Conservation (phyloP, 2,888 invertebrate species). For the Stenodera caucasica region DNA sequence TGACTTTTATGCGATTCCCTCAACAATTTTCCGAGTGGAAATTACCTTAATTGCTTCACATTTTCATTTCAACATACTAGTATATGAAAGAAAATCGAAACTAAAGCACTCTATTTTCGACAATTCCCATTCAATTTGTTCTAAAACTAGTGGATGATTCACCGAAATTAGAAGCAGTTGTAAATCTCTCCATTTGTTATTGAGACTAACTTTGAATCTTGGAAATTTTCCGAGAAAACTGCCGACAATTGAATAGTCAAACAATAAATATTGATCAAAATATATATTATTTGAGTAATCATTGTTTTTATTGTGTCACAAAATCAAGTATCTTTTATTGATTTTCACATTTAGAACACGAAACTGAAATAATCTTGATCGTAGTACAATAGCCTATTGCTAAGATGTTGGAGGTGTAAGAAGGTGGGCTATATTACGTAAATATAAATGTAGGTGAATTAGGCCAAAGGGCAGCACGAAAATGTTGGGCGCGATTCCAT, state of each 20-base stretch:
- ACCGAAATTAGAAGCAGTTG: neutral
- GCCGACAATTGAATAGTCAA: too few relatives aligned
- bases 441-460: too few relatives aligned
- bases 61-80: neutral
- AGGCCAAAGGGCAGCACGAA: constrained; percentile 30
- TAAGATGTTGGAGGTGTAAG: constrained; percentile 13
- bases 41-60: neutral
- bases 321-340: constrained; percentile 1
- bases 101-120: neutral
- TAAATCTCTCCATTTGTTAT: too few relatives aligned
- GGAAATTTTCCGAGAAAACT: too few relatives aligned
- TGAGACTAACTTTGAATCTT: too few relatives aligned
- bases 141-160: neutral
- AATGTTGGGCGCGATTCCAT: constrained; percentile 23
- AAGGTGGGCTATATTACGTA: too few relatives aligned
- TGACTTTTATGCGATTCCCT: too few relatives aligned
- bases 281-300: too few relatives aligned
- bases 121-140: neutral
- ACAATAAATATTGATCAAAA: too few relatives aligned
- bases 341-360: neutral
- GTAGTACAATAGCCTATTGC: constrained; percentile 11
- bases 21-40: neutral
- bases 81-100: neutral
- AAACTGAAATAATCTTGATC: constrained; percentile 4
- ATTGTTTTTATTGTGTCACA: too few relatives aligned